phyloP scores from a whole-genome alignment of 2,113 vertebrate species.

The Puma concolor region DNA sequence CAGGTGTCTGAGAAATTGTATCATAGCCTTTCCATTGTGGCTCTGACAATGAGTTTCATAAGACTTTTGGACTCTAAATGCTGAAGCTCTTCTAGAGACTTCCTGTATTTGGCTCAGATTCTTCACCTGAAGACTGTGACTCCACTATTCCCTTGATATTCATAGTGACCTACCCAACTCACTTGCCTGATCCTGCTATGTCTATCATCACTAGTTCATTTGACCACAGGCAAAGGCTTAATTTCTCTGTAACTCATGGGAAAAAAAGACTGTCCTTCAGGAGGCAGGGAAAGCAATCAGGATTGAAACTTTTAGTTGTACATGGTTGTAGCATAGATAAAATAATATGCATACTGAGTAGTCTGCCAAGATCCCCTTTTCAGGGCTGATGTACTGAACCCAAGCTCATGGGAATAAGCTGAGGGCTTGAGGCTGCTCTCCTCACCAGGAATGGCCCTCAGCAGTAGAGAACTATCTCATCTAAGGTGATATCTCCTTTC shows the following conservation, averaged over 20 bases:
- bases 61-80: neutral
- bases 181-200: neutral
- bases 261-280: neutral
- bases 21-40: neutral
- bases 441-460: neutral
- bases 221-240: neutral
- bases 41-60: neutral
- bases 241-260: neutral
- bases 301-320: neutral
- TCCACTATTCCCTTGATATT: neutral
- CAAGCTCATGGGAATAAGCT: neutral
- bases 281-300: neutral
- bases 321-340: neutral
- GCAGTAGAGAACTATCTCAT: neutral
- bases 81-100: neutral
- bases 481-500: neutral
- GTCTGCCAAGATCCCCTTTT: neutral
- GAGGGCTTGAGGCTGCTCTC: neutral
- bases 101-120: neutral
- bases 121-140: neutral
- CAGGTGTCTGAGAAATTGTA: neutral
- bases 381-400: neutral
- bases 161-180: neutral
- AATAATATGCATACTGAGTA: neutral
- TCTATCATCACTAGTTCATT: neutral